These are phyloP conservation scores for Leguminivora glycinivorella DNA, from an alignment of 1,140 invertebrate genomes.

Conservation along the genomic window DNA sequence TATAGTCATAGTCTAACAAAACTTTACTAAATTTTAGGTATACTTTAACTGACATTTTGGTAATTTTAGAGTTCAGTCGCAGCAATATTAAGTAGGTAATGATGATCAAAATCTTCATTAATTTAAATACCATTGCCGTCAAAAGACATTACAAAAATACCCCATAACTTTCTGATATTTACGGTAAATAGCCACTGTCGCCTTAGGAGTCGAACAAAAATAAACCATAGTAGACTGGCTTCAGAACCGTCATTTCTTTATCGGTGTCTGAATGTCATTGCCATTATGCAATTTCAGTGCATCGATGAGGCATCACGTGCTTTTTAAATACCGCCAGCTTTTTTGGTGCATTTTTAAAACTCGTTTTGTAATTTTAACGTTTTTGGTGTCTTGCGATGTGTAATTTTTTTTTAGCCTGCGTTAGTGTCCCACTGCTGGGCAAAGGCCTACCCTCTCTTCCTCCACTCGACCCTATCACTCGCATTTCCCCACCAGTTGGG, in stretches of 20 bases:
- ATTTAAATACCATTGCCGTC: neutral
- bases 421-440: no score
- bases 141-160: neutral
- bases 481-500: no score
- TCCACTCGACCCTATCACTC: no score
- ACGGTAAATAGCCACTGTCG: neutral
- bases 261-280: neutral
- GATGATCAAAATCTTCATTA: neutral
- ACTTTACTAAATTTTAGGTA: no score
- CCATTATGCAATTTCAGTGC: neutral
- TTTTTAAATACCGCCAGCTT: neutral
- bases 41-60: no score
- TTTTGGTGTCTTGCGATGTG: neutral
- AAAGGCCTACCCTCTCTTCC: no score
- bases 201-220: neutral
- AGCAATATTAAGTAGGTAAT: neutral
- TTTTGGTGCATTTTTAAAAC: neutral
- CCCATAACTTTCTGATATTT: neutral
- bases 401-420: no score
- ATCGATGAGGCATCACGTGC: neutral
- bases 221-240: neutral
- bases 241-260: neutral
- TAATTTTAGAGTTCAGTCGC: no score
- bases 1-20: no score
- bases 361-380: neutral